Percentiles rank a stretch among this genome's conserved stretches.
These are phyloP conservation scores for Arge pagana DNA, from an alignment of 2,888 invertebrate genomes.

Conservation along the genomic window DNA sequence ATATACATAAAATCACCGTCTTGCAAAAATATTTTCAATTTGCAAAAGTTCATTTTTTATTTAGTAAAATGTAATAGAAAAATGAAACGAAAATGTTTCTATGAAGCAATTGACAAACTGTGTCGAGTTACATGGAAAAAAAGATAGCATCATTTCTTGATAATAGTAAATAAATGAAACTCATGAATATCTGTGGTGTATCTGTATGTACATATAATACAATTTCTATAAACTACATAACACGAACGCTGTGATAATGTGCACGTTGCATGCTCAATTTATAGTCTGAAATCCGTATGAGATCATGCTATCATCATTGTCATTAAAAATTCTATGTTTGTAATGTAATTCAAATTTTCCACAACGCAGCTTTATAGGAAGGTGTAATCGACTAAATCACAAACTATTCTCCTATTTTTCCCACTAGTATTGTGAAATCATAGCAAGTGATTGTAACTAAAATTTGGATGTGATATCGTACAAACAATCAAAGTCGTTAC, in stretches of 20 bases:
- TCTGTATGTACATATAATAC: background rate
- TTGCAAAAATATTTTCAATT: slow-evolving; percentile 29
- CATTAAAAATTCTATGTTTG: slow-evolving; percentile 11
- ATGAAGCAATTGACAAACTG: slow-evolving; percentile 2
- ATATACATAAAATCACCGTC: too few relatives aligned
- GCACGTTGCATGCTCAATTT: slow-evolving; percentile 14
- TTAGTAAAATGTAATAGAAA: background rate
- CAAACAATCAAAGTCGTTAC: too few relatives aligned
- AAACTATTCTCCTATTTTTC: too few relatives aligned
- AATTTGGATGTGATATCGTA: too few relatives aligned
- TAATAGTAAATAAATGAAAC: background rate
- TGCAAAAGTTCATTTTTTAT: background rate
- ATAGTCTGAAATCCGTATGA: slow-evolving; percentile 48
- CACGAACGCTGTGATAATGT: slow-evolving; percentile 3
- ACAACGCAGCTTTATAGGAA: too few relatives aligned
- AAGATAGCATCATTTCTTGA: background rate
- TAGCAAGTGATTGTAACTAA: too few relatives aligned
- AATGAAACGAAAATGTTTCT: too few relatives aligned
- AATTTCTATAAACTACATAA: slow-evolving; percentile 10
- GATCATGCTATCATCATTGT: slow-evolving; percentile 49
- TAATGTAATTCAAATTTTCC: slow-evolving; percentile 4
- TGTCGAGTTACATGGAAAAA: background rate
- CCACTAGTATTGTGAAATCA: too few relatives aligned
- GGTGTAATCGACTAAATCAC: too few relatives aligned
- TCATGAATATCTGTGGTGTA: background rate